Percentiles rank a stretch among this genome's conserved stretches.
Evolutionary conservation across 1,140 invertebrate species (phyloP).

Genomic region (Drosophila nasuta): DNA sequence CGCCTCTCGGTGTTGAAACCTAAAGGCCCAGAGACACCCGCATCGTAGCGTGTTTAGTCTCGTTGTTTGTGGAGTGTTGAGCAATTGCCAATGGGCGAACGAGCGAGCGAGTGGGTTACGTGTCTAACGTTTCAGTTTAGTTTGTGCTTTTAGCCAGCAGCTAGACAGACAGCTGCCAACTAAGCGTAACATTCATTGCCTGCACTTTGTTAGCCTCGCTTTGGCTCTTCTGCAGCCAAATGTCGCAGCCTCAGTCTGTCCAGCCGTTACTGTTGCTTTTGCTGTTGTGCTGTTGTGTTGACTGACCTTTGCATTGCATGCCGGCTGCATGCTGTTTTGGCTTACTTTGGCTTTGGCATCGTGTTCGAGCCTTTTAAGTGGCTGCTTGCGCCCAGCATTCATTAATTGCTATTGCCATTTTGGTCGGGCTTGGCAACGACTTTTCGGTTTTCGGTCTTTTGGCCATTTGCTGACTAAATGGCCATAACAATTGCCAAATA

Average conservation of each 20-base stretch:
- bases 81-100: conserved; percentile 43
- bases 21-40: neutral
- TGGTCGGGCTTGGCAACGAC: conserved; percentile 24
- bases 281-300: conserved; percentile 38
- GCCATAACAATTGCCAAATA: conserved; percentile 40
- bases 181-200: conserved; percentile 46
- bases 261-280: conserved; percentile 24
- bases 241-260: conserved; percentile 19
- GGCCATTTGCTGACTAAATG: conserved; percentile 40
- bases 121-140: conserved; percentile 59
- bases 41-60: conserved; percentile 4
- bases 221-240: conserved; percentile 33
- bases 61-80: conserved; percentile 12
- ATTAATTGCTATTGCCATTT: conserved; percentile 77
- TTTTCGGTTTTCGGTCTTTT: conserved; percentile 22
- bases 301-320: conserved; percentile 68
- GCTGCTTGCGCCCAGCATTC: conserved; percentile 37
- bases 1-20: conserved; percentile 5
- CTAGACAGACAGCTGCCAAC: conserved; percentile 70
- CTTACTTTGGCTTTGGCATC: conserved; percentile 45
- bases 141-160: conserved; percentile 21
- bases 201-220: conserved; percentile 15
- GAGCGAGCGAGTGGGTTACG: conserved; percentile 43
- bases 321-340: conserved; percentile 30
- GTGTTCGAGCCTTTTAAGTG: conserved; percentile 58